Percentiles rank a stretch among this genome's conserved stretches.
These are phyloP conservation scores for Drosophila littoralis DNA, from an alignment of 1,140 invertebrate genomes.

Conservation along the genomic window DNA sequence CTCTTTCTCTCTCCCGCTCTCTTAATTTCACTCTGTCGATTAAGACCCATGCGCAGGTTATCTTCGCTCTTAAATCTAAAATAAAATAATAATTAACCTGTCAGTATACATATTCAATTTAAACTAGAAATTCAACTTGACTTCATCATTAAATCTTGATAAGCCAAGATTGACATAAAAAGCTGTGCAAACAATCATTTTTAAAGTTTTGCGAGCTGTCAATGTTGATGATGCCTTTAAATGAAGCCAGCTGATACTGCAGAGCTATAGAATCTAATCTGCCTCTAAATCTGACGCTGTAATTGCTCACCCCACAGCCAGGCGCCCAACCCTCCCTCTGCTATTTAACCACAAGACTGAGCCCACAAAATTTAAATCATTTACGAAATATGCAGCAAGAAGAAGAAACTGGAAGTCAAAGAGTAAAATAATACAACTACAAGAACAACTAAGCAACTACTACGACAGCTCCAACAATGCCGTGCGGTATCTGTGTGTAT, in stretches of 20 bases:
- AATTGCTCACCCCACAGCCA: not conserved
- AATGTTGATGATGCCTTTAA: conserved; percentile 31
- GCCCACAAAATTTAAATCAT: conserved; percentile 69
- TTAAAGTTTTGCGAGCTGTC: conserved; percentile 1
- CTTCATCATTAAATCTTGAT: too few species aligned
- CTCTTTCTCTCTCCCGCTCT: too few species aligned
- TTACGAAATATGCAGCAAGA: conserved; percentile 68
- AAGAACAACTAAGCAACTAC: conserved; percentile 44
- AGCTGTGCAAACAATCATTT: not conserved
- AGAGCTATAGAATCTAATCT: conserved; percentile 53
- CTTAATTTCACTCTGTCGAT: too few species aligned
- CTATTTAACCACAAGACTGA: conserved; percentile 21
- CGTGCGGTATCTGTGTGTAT: conserved; percentile 6
- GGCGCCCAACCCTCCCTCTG: not conserved
- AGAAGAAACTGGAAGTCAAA: conserved; percentile 64
- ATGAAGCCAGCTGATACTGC: conserved; percentile 1
- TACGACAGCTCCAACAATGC: conserved; percentile 23
- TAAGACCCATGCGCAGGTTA: too few species aligned
- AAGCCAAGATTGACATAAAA: not conserved
- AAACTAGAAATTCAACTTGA: too few species aligned
- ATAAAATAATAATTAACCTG: too few species aligned
- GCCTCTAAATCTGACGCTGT: not conserved
- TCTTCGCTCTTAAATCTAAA: too few species aligned
- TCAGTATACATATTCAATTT: too few species aligned
- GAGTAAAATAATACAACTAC: conserved; percentile 63